Evolutionary conservation across 1,140 invertebrate genomes (phyloP).

Genomic region (Pachyrhynchus sulphureomaculatus): DNA sequence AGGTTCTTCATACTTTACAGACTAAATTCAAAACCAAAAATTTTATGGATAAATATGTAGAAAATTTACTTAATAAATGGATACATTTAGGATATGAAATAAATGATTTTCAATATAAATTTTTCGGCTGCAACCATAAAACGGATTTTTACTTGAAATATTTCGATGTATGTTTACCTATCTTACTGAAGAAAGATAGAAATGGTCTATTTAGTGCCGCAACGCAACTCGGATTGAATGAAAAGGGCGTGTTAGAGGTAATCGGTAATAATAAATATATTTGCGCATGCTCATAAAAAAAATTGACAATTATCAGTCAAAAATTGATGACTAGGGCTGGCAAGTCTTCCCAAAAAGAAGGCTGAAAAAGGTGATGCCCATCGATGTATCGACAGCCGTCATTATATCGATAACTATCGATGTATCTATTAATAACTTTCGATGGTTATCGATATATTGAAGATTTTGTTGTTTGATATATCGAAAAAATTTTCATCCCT

Average conservation of each 20-base stretch:
- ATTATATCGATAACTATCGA: no score
- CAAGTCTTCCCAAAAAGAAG: no score
- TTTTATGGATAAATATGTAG: conserved; percentile 52
- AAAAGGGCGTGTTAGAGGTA: conserved; percentile 48
- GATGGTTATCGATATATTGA: no score
- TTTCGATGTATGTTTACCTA: conserved; percentile 47
- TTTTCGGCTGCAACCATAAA: conserved; percentile 46
- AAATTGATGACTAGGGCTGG: no score
- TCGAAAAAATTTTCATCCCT: no score
- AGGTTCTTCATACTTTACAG: not conserved
- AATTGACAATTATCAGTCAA: no score
- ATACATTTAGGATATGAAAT: conserved; percentile 24
- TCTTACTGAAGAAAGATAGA: conserved; percentile 46
- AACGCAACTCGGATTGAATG: conserved; percentile 37
- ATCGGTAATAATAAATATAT: not conserved
- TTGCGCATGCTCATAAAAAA: no score
- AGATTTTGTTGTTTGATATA: no score
- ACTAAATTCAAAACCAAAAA: conserved; percentile 5
- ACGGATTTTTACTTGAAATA: conserved; percentile 52
- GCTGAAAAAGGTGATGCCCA: no score
- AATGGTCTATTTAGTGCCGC: conserved; percentile 34
- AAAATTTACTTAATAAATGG: conserved; percentile 45
- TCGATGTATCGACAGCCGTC: no score
- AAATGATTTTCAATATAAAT: conserved; percentile 46
- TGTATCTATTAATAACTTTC: no score